Base-by-base conservation (phyloP, 2,888 invertebrate genomes). In the Creontiades dilutus region DNA sequence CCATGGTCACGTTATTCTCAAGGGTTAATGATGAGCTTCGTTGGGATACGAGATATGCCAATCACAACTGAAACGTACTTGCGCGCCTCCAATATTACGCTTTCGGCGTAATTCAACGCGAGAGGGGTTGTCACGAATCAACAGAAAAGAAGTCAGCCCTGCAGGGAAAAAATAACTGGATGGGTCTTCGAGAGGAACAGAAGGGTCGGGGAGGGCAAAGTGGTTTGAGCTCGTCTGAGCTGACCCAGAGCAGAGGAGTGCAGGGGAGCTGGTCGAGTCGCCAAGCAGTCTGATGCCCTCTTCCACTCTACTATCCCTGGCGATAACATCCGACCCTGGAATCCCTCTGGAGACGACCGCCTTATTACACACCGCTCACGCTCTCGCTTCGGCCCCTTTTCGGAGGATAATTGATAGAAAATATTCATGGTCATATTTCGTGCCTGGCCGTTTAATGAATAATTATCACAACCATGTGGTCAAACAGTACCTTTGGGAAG, bases 401-500 rank as follows among this genome's bases (percentile, higher is more conserved):
- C n/a, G 57, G 55, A 57, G 61, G 85, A 85, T 85, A 85, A 85
- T 85, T 85, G 85, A 85, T 85, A 85, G 85, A 85, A 85, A 85
- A 85, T 85, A 85, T 85, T 85, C 85, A 85, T 85, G 85, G 85
- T 85, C 61, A 85, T 85, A 85, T 85, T 85, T 85, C 85, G 85
- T 85, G 85, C 61, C 37, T 27, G 85, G 85, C 61, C 85, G 57
- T 85, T 85, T 85, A 85, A 85, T 85, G 85, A 85, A 85, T 85
- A 85, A 85, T 85, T 85, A 85, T 85, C 57, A 85, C 55, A 55
- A 85, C 57, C 85, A 85, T 85, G 85, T 85, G 85, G 85, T 85
- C 85, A 85, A 85, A 85, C 85, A 85, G 55, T 85, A 85, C 85
- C 85, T 61, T 27, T 28, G 61, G 23, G 37, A 57, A 28, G 61